Base-by-base conservation (phyloP, 2,113 vertebrate genomes). In the Corythornis cristatus region DNA sequence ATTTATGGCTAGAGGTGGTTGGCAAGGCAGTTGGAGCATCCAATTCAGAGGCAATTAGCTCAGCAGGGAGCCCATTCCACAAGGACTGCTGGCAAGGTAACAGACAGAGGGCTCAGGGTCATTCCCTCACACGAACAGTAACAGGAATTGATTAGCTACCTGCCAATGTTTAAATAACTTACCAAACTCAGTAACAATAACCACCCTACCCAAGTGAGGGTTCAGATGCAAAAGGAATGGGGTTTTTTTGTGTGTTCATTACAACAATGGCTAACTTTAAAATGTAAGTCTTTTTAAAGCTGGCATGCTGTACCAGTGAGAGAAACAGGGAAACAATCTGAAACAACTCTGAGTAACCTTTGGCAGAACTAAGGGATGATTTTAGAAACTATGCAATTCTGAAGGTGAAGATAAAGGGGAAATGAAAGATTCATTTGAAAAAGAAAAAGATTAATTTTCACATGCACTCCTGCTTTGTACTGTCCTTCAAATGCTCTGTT, bases 31-130 rank as follows among this genome's bases (percentile, higher is more conserved):
- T 5, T 18, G 40, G 15, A 86, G 18, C 70, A 93, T 72, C 89
- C 78, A 48, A 86, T 90, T 92, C 67, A 62, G 56, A 90, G 64
- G 31, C 73, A 92, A 78, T 86, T 83, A 88, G 66, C 70, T 58
- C 72, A 40, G 46, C 29, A 86, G 83, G 86, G 65, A 94, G 51
- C 22, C 22, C 53, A 78, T 71, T 88, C 48, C 86, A 58, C 46
- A 28, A 40, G 45, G 61, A 56, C 29, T 66, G 26, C 60, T 90
- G 68, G 70, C 33, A 90, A 88, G 61, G 11, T 31, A 75, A 48
- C 10, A 92, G 56, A 37, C 37, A 78, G 20, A 17, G 22, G 40
- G n/a, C 57, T 60, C 56, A 67, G 29, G 5, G 20, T 53, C 78
- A 88, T 75, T 67, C 37, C 37, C 37, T 37, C 37, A 75, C 22